Evolutionary conservation across 2,113 vertebrate species (phyloP).

Genomic region (Cavia aperea): DNA sequence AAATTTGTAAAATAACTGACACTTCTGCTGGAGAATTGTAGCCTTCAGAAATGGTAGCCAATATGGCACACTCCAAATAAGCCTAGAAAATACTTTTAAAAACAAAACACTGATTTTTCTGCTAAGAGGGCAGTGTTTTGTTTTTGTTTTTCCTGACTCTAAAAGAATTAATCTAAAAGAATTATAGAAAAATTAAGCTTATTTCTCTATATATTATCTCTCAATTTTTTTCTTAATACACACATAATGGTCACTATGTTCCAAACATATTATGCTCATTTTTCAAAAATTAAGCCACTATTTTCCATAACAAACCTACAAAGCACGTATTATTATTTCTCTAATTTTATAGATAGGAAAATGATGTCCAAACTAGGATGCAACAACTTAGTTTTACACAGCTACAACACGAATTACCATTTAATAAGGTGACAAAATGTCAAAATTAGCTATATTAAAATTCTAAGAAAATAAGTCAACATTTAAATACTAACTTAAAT

Average conservation of each 20-base stretch:
- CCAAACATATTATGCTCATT: background rate
- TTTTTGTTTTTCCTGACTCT: background rate
- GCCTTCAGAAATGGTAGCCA: background rate
- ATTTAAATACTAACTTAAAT: conserved; percentile 24
- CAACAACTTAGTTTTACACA: background rate
- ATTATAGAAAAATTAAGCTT: background rate
- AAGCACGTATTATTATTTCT: background rate
- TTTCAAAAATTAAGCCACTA: background rate
- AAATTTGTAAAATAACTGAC: conserved; percentile 20
- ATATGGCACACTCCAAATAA: background rate
- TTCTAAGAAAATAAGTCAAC: background rate
- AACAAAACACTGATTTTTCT: background rate
- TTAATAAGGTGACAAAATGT: background rate
- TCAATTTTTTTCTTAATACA: background rate
- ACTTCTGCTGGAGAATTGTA: background rate
- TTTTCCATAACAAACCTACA: background rate
- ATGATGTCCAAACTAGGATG: background rate
- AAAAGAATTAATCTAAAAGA: conserved; percentile 2
- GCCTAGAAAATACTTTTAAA: background rate
- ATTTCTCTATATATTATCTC: background rate
- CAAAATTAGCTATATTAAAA: background rate
- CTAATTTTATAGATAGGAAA: background rate
- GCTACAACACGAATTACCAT: background rate
- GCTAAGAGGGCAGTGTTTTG: background rate
- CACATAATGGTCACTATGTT: background rate